phyloP scores from a whole-genome alignment of 2,113 vertebrate genomes.

The Semicossyphus pulcher region DNA sequence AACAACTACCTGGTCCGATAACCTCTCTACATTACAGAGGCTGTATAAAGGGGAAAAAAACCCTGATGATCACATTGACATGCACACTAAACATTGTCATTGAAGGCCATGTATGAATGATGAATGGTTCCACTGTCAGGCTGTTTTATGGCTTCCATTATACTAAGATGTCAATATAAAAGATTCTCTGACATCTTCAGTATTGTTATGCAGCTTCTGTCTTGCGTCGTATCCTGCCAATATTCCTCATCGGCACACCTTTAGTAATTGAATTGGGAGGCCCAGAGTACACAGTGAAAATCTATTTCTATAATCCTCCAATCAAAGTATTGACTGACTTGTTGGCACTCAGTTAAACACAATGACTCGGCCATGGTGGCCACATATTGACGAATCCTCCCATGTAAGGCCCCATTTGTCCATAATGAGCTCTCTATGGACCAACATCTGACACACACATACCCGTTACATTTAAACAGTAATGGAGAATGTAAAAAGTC shows the following conservation, averaged over 20 bases:
- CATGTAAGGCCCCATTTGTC: constrained; percentile 45
- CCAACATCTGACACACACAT: constrained; percentile 8
- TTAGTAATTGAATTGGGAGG: constrained; percentile 60
- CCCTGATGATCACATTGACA: background rate
- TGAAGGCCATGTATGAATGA: background rate
- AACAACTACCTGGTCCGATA: too few species aligned
- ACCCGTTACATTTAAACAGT: too few species aligned
- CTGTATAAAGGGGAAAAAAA: background rate
- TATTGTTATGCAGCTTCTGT: constrained; percentile 35
- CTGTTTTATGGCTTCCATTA: constrained; percentile 6
- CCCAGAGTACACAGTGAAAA: constrained; percentile 48
- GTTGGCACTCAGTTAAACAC: constrained; percentile 56
- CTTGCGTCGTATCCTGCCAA: constrained; percentile 20
- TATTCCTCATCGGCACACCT: constrained; percentile 35
- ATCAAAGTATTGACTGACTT: constrained; percentile 66
- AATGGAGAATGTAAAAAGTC: too few species aligned
- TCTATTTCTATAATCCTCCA: constrained; percentile 70
- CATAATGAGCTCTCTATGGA: constrained; percentile 58
- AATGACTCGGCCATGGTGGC: constrained; percentile 40
- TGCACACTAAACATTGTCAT: background rate
- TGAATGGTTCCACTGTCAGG: background rate
- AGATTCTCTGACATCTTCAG: constrained; percentile 48
- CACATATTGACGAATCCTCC: constrained; percentile 61
- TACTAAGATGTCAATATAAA: constrained; percentile 16
- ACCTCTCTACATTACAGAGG: background rate